Base-by-base conservation (phyloP, 2,797 vertebrate genomes). In the Gymnothorax reevesii region DNA sequence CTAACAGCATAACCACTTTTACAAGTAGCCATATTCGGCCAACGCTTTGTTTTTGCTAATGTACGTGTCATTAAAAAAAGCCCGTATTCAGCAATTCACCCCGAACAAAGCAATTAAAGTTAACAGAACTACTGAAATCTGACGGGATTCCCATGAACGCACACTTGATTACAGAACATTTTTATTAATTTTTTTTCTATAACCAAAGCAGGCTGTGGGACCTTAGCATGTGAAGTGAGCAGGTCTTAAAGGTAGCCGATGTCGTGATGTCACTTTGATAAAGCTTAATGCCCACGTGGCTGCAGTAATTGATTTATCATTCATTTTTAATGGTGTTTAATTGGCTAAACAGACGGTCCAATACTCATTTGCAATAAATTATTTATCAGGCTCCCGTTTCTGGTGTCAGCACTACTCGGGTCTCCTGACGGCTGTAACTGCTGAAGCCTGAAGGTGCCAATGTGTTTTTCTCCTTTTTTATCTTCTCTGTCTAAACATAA, bases 321-420 rank as follows among this genome's bases (percentile, higher is more conserved):
- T 94, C 88, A 94, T 95, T 94, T 93, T 95, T 94, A 86, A 95
- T 94, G 92, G 64, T 84, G 85, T 90, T 93, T 94, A 93, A 95
- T 95, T 93, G 91, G 90, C 91, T 93, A 94, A 95, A 93, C 91
- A 94, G 89, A 91, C 87, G 87, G 85, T 85, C 89, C 83, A 91
- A 89, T 88, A 92, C 92, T 95, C 91, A 89, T 92, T 89, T 87
- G 79, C 87, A 83, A 89, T 95, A 90, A 89, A 94, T 94, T 91
- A 93, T 93, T 95, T 91, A 94, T 91, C 87, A 73, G 90, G 88
- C 87, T 87, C 85, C 88, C 87, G 82, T 89, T 88, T 87, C 89
- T 84, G 89, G 91, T 91, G 89, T 92, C 90, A 90, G 90, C 89
- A 90, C 57, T 84, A 87, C 66, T 82, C 54, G 83, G 90, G 77